These are phyloP conservation scores for Oscheius sp. DNA, from an alignment of 1,140 invertebrate genomes.

Conservation along the genomic window DNA sequence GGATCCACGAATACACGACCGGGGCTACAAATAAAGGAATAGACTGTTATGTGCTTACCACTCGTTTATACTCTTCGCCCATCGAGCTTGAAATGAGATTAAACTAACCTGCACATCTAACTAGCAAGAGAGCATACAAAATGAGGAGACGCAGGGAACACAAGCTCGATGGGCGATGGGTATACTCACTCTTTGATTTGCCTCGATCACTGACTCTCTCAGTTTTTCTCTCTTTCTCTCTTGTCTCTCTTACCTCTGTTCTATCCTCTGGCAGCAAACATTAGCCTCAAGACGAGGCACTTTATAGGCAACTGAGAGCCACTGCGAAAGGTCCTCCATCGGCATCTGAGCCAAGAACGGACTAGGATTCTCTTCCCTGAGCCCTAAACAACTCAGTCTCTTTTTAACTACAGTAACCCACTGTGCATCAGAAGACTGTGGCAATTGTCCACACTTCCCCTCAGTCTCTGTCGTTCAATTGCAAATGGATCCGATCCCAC, in stretches of 20 bases:
- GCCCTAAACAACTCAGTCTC: not conserved
- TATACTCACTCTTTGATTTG: not conserved
- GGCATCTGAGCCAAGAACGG: slow-evolving; percentile 38
- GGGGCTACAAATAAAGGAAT: slow-evolving; percentile 36
- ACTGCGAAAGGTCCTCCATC: slow-evolving; percentile 45
- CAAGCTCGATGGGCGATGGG: no score
- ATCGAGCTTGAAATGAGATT: no score
- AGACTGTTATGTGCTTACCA: no score
- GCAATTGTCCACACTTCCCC: slow-evolving; percentile 55
- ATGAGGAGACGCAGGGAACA: no score
- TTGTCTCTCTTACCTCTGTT: slow-evolving; percentile 29
- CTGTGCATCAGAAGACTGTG: slow-evolving; percentile 55
- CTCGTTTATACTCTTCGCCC: no score
- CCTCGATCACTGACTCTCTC: no score
- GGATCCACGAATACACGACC: slow-evolving; percentile 48
- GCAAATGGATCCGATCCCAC: slow-evolving; percentile 53
- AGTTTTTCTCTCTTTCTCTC: no score
- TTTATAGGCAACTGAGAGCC: slow-evolving; percentile 39
- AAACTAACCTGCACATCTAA: no score
- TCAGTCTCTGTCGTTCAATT: slow-evolving; percentile 53
- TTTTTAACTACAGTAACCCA: slow-evolving; percentile 13
- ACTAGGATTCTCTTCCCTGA: not conserved
- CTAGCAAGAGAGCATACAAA: no score
- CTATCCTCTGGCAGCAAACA: slow-evolving; percentile 45
- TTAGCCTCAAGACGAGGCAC: slow-evolving; percentile 43